These are phyloP conservation scores for Mesembrinibis cayennensis DNA, from an alignment of 2,113 vertebrate species.

Conservation along the genomic window DNA sequence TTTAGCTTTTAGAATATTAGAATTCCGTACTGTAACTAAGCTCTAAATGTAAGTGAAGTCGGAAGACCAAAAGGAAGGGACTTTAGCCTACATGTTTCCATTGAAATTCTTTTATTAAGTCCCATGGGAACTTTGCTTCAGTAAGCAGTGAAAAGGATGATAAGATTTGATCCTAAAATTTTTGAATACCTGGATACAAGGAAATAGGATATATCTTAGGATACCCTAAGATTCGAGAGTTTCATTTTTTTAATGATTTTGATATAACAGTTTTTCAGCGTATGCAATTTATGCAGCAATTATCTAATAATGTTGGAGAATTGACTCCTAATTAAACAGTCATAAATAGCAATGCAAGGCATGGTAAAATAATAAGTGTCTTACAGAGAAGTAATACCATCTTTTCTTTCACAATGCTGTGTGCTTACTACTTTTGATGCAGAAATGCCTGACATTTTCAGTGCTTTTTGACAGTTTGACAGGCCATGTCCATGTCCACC, in stretches of 20 bases:
- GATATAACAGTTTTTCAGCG: not conserved
- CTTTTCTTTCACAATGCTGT: not conserved
- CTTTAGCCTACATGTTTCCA: not conserved
- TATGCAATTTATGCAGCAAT: not conserved
- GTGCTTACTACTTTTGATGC: not conserved
- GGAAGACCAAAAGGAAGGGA: not conserved
- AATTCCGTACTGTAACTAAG: not conserved
- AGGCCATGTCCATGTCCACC: not conserved
- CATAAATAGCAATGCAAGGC: not conserved
- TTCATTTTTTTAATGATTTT: not conserved
- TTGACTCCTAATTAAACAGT: not conserved
- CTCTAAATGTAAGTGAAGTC: not conserved
- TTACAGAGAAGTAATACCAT: not conserved
- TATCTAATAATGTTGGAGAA: not conserved
- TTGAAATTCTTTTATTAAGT: not conserved
- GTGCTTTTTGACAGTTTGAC: not conserved
- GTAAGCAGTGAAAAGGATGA: not conserved
- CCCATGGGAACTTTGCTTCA: not conserved
- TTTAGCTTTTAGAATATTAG: not conserved
- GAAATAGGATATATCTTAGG: not conserved
- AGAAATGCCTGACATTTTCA: not conserved
- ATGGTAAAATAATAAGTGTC: not conserved
- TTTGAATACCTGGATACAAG: not conserved
- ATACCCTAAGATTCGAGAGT: not conserved
- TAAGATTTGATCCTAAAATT: not conserved